phyloP scores from a whole-genome alignment of 2,888 invertebrate species.

The Macrosoma leucophasiata region DNA sequence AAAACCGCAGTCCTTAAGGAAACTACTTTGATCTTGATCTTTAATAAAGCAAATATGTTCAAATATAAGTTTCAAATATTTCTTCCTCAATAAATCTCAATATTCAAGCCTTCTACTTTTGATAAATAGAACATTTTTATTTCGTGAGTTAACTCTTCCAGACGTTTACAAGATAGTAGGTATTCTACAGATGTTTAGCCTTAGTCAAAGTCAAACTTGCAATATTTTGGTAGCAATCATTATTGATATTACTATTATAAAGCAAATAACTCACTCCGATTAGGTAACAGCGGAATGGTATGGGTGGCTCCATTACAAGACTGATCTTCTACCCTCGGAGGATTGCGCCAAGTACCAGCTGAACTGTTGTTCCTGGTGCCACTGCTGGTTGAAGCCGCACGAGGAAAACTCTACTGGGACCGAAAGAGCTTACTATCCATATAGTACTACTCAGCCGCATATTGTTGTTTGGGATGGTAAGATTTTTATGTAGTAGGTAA shows the following conservation, averaged over 20 bases:
- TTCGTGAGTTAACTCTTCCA: too few species aligned
- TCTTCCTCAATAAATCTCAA: too few species aligned
- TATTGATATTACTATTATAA: background rate
- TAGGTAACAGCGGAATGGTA: constrained; percentile 97
- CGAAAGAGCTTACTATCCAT: constrained; percentile 44
- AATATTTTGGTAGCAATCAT: background rate
- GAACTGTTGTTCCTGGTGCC: constrained; percentile 32
- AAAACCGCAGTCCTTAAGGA: too few species aligned
- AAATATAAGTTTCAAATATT: too few species aligned
- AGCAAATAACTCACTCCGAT: constrained; percentile 52
- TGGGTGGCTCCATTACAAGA: constrained; percentile 97
- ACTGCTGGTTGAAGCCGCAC: constrained; percentile 45
- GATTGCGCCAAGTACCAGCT: constrained; percentile 46
- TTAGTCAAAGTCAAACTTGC: too few species aligned
- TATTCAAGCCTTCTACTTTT: too few species aligned
- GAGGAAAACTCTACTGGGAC: constrained; percentile 46
- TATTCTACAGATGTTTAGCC: too few species aligned
- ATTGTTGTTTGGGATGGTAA: constrained; percentile 52
- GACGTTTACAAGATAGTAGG: too few species aligned
- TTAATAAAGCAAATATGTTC: too few species aligned
- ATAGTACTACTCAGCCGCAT: constrained; percentile 36
- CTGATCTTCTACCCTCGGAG: constrained; percentile 52
- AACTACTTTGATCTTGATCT: too few species aligned
- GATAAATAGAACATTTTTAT: too few species aligned
- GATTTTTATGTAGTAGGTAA: too few species aligned